Evolutionary conservation across 2,888 invertebrate genomes (phyloP), one percentile per base, ranked within the genome.

Genomic region (Cheilosia impressa): DNA sequence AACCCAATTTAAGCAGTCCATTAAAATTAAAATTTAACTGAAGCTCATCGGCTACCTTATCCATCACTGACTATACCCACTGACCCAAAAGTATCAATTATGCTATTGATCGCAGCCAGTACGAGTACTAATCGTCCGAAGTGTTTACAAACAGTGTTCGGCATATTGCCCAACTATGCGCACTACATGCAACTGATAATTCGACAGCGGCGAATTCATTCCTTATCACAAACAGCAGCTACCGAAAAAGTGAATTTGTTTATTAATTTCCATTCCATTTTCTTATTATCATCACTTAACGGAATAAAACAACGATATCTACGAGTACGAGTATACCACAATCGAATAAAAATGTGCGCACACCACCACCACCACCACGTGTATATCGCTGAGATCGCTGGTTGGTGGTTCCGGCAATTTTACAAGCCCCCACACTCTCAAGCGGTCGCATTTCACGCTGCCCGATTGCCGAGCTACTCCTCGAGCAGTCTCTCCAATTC

Each of bases 401-500:
- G 31, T 47, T 15, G 63, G 4, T 45, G 7, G 43, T 68, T 55
- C 17, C 19, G 41, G 38, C 38, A 13, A 24, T 34, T 52, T 13
- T 9, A 15, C 34, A 45, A 58, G 69, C 13, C 24, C 47, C 19
- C 45, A 15, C n/a, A 50, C 47, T 57, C 7, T 15, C 15, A 50
- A 3, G 19, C 57, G 24, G 38, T 34, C 24, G 27, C 50, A 58
- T 60, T 60, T 60, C 15, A 55, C 17, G 41, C 50, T 58, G 9
- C 31, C 45, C 24, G 53, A 78, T 75, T 69, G 77, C 24, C 7
- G 66, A 82, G 77, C 72, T 45, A 58, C 71, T 63, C 69, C 66
- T 57, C 79, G 80, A 66, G 76, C 76, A 71, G 71, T 76, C 52
- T 84, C 60, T 69, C 69, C 41, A 80, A 71, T 71, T 69, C 53